phyloP scores from a whole-genome alignment of 2,113 vertebrate genomes.

The Cryptotis parvus region DNA sequence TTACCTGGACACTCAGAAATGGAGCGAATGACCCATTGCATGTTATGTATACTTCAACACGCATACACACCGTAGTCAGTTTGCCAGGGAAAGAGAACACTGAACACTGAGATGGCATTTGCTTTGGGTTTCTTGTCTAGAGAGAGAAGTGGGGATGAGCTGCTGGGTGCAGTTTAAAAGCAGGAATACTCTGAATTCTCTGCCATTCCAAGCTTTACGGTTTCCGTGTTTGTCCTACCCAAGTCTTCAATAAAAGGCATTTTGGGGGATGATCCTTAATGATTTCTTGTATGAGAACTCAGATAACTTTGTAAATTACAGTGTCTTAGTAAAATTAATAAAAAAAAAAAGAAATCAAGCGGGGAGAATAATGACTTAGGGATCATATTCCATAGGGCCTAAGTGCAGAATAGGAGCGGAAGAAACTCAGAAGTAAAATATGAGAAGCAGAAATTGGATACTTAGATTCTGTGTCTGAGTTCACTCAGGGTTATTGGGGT shows the following conservation, averaged over 20 bases:
- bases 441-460: slow-evolving; percentile 4
- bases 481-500: neutral
- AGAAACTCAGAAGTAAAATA: neutral
- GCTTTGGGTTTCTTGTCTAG: neutral
- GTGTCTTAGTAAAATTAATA: no score
- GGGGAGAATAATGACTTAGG: neutral
- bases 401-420: neutral
- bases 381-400: neutral
- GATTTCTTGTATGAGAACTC: no score
- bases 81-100: neutral
- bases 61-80: neutral
- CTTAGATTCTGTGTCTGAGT: neutral
- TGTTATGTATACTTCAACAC: neutral
- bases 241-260: slow-evolving; percentile 1
- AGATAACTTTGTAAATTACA: no score
- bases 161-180: neutral
- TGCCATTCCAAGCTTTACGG: neutral
- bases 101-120: neutral
- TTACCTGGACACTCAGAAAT: neutral
- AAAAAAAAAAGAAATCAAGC: slow-evolving; percentile 1
- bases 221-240: neutral
- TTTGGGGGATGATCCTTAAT: no score
- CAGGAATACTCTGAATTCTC: neutral
- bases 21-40: neutral
- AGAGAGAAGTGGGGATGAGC: neutral